Evolutionary conservation across 2,113 vertebrate species (phyloP).

Genomic region (Hiodon tergisus): DNA sequence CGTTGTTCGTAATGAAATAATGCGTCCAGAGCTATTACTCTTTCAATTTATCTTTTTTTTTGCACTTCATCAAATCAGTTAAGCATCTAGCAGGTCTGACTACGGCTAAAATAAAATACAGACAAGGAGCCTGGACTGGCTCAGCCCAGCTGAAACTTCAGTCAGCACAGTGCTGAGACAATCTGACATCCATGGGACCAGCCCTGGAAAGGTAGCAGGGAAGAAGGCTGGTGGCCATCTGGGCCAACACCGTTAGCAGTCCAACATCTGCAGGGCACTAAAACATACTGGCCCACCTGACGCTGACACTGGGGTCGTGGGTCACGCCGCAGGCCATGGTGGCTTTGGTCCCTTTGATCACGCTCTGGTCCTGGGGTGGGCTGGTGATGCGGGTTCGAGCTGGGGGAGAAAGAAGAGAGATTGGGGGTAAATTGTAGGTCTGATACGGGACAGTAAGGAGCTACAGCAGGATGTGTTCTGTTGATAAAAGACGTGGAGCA

Average conservation of each 20-base stretch:
- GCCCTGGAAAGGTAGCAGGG: too few relatives aligned
- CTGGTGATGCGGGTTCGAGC: constrained; percentile 86
- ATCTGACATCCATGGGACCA: too few relatives aligned
- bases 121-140: background rate
- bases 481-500: background rate
- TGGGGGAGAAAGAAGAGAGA: constrained; percentile 40
- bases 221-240: too few relatives aligned
- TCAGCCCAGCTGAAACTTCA: background rate
- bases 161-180: too few relatives aligned
- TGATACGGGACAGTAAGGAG: background rate
- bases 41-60: constrained; percentile 24
- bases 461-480: background rate
- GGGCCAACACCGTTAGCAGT: too few relatives aligned
- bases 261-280: too few relatives aligned
- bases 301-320: constrained; percentile 80
- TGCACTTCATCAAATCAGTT: constrained; percentile 24
- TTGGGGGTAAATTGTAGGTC: background rate
- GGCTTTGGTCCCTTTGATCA: constrained; percentile 97
- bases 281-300: constrained; percentile 64
- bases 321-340: constrained; percentile 85
- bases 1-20: constrained; percentile 35
- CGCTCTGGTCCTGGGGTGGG: constrained; percentile 87
- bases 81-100: background rate
- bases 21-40: constrained; percentile 30
- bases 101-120: background rate